Evolutionary conservation across 2,888 invertebrate species (phyloP).

Genomic region (Graphium colonna): DNA sequence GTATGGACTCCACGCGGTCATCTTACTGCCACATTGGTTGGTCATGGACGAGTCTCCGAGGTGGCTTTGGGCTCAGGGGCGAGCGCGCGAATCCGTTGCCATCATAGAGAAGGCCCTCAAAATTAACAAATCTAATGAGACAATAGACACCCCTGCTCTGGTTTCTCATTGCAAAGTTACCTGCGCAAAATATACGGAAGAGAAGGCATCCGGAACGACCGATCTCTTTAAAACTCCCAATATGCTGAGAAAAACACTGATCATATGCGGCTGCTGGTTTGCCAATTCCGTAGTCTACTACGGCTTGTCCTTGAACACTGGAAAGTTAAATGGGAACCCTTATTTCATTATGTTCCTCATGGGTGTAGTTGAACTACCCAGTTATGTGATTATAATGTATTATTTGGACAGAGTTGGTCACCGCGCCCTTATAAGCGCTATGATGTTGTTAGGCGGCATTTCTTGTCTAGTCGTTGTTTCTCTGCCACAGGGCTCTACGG

Average conservation of each 20-base stretch:
- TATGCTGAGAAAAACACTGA: slow-evolving; percentile 87
- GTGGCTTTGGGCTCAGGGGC: slow-evolving; percentile 93
- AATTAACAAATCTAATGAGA: slow-evolving; percentile 82
- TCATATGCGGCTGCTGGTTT: slow-evolving; percentile 92
- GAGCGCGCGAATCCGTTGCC: slow-evolving; percentile 85
- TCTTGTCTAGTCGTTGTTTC: slow-evolving; percentile 88
- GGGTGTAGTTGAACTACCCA: slow-evolving; percentile 90
- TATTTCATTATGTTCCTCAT: slow-evolving; percentile 88
- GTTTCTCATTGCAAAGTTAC: slow-evolving; percentile 82
- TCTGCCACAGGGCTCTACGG: slow-evolving; percentile 82
- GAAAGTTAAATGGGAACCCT: slow-evolving; percentile 89
- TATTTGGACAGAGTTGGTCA: slow-evolving; percentile 89
- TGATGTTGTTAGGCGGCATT: slow-evolving; percentile 89
- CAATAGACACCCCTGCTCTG: slow-evolving; percentile 82
- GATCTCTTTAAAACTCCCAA: slow-evolving; percentile 90
- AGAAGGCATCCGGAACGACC: slow-evolving; percentile 79
- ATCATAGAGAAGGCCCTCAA: slow-evolving; percentile 87
- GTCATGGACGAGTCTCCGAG: slow-evolving; percentile 93
- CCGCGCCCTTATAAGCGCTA: slow-evolving; percentile 85
- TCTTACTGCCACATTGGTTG: slow-evolving; percentile 90
- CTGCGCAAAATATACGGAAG: slow-evolving; percentile 64
- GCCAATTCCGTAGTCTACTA: slow-evolving; percentile 93
- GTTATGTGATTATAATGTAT: slow-evolving; percentile 86
- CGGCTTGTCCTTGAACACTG: slow-evolving; percentile 89
- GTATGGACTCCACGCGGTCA: slow-evolving; percentile 86